Evolutionary conservation across 2,797 vertebrate species (phyloP), one percentile per base, ranked within the genome.

Genomic region (Petrocephalus schoutedeni): DNA sequence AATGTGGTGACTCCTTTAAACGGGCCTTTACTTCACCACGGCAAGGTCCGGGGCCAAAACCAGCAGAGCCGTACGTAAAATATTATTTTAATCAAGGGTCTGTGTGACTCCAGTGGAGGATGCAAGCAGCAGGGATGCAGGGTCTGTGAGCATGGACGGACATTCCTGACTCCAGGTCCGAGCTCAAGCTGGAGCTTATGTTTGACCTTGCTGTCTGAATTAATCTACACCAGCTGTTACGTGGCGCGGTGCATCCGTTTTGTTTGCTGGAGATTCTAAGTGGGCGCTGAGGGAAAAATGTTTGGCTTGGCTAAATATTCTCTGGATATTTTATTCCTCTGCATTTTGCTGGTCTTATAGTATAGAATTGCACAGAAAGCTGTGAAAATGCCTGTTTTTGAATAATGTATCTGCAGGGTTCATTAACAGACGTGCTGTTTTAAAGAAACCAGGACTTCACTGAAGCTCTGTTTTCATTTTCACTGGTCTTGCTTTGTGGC

Each of bases 151-250:
- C 3, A 12, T 28, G 19, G 57, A 45, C 45, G 41, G 16, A 64
- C 36, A 49, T 51, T 49, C 58, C 57, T 45, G 85, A 86, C 85
- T 64, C 7, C 19, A 12, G 21, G 41, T 64, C 32, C 16, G 85
- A 36, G 57, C 45, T 21, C 6, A 3, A 32, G 32, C 53, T 14
- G 23, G 58, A 21, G 85, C 58, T 19, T 36, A 41, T 64, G 85
- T 86, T 64, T 86, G 85, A 86, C 85, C 58, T 64, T 28, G 58
- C 57, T 64, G 85, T 67, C 85, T 64, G 85, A 41, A 19, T 86
- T 49, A 86, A 86, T 86, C 85, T 64, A 3, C 58, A 45, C 57
- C 85, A 86, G 85, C 85, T 86, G 85, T 86, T 61, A 64, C 10
- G n/a, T 23, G 2, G 57, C 4, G 9, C 4, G 3, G n/a, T 21